Evolutionary conservation across 1,140 invertebrate species (phyloP).

Genomic region (Papilio machaon): DNA sequence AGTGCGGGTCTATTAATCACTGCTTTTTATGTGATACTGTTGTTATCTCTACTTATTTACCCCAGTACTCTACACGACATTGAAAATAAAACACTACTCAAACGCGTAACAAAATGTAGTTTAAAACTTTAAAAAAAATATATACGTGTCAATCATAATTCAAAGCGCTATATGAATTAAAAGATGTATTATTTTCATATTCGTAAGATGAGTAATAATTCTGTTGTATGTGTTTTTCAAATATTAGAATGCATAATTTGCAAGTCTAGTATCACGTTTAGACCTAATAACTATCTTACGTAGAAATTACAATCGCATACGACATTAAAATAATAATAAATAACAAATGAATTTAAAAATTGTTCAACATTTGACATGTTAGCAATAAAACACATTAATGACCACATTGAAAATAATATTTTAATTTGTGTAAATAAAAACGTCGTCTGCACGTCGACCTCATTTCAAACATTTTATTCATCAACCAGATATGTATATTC

Average conservation of each 20-base stretch:
- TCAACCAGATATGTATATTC: background rate
- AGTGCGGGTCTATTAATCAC: slow-evolving; percentile 79
- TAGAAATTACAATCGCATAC: too few relatives aligned
- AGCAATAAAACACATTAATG: slow-evolving; percentile 25
- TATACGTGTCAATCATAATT: too few relatives aligned
- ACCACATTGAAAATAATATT: slow-evolving; percentile 19
- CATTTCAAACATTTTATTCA: slow-evolving; percentile 5
- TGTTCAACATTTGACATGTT: too few relatives aligned
- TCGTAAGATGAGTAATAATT: too few relatives aligned
- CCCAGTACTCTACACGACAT: slow-evolving; percentile 45
- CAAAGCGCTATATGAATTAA: too few relatives aligned
- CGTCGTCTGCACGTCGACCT: slow-evolving; percentile 31
- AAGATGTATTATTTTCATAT: too few relatives aligned
- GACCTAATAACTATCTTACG: too few relatives aligned
- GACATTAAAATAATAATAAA: too few relatives aligned
- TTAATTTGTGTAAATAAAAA: slow-evolving; percentile 30
- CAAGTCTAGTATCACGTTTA: too few relatives aligned
- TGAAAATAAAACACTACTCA: slow-evolving; percentile 51
- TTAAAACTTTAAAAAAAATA: background rate
- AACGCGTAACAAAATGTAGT: background rate
- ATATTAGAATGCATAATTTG: too few relatives aligned
- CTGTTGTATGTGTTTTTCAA: too few relatives aligned
- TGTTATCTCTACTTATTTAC: slow-evolving; percentile 58
- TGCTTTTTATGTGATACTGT: slow-evolving; percentile 77
- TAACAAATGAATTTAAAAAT: too few relatives aligned